Base-by-base conservation (phyloP, 64 coral and sea anemone species). In the Montipora cactus region DNA sequence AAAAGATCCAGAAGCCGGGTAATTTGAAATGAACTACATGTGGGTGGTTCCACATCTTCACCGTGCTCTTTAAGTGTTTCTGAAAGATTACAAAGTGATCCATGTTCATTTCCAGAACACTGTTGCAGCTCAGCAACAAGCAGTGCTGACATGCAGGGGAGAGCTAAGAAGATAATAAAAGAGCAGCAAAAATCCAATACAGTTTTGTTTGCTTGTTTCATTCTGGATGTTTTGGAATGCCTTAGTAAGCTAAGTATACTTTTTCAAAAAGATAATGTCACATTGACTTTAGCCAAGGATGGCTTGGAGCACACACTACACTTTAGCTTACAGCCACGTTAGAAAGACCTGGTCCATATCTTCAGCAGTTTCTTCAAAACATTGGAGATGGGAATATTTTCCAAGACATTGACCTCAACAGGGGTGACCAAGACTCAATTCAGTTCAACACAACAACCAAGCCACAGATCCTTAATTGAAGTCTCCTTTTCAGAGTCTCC, bases 61-160 rank as follows among this genome's bases (percentile, higher is more conserved):
- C 20, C 21, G 87, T 55, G 87, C 67, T 48, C 84, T 87, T 15
- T 14, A 87, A 44, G 22, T 87, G 3, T 87, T 87, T 49, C 28
- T 87, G 5, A 89, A 89, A 22, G 87, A 88, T 21, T 89, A 25
- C 87, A 89, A 77, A 89, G 20, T 59, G 3, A 89, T 89, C 67
- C 62, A 86, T 64, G 20, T 2, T 49, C 82, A 69, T 71, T 86
- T 86, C 44, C 28, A 49, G 16, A 86, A 86, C 19, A 86, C 82
- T 86, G 67, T 86, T 86, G 82, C 23, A 70, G 64, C 67, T 37
- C 37, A 25, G 82, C 58, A 44, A 86, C 61, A 25, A 69, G 82
- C 28, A 71, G 62, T 44, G 15, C 16, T 86, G 67, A 49, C 14
- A 66, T 86, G 82, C 62, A 79, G 48, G 77, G 77, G 18, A 79